Base-by-base conservation (phyloP, 92 coral and sea anemone species). In the Scolanthus callimorphus region DNA sequence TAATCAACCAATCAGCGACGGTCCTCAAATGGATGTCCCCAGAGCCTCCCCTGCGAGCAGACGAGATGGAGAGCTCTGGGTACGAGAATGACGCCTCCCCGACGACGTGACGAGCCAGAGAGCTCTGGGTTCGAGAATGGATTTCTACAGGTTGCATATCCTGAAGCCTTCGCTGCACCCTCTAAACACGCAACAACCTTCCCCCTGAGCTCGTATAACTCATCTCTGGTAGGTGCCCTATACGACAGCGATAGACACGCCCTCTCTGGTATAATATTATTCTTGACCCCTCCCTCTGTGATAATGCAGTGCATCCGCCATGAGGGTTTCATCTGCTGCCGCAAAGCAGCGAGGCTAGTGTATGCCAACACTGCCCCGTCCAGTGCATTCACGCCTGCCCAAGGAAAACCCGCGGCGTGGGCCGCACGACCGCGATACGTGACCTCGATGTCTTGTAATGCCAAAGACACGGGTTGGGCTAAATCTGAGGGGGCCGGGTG, bases 361-460 rank as follows among this genome's bases (percentile, higher is more conserved):
- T 85, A 85, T 10, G 94, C 94, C 49, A 63, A 41, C 20, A 81
- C 94, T 4, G 94, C 94, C 15, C 88, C 94, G 60, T 85, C 94
- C 31, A 85, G 67, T 17, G 88, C 88, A 81, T 75, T 85, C 21
- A 68, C 38, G 10, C 88, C 84, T 25, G 55, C 76, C 88, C 84
- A 76, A 3, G 88, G 94, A 27, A 50, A 69, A 9, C 76, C 84
- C 1, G 84, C 70, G 1, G 84, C 84, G 43, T 85, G 88, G 1
- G 84, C 52, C 1, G 79, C 69, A 12, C 51, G 63, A 24, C 88
- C 88, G 19, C 60, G 67, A 79, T 63, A 85, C 10, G 69, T 47
- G 11, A 76, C 81, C 25, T 59, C 49, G 11, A 71, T 79, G 20
- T 60, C 57, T 29, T 52, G 59, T 46, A n/a, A 25, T 19, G 84